Evolutionary conservation across 2,888 invertebrate genomes (phyloP), one percentile per base, ranked within the genome.

Genomic region (Gryllus longicercus): DNA sequence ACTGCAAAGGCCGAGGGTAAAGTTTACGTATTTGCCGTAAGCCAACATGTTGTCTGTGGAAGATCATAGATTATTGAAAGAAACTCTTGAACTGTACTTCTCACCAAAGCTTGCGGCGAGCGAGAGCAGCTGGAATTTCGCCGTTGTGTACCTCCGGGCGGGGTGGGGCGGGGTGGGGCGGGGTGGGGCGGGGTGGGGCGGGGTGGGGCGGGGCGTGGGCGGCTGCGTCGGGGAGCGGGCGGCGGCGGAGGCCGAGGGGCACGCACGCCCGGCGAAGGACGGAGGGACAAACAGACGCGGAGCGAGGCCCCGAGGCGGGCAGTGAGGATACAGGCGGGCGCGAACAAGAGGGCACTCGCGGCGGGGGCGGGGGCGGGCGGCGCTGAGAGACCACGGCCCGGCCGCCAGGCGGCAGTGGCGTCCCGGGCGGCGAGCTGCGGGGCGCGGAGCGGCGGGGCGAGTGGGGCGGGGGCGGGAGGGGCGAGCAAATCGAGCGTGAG

Each of bases 401-500:
- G 63, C 63, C 63, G 63, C n/a, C 63, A 63, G 63, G n/a, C 63
- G 63, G 16, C 63, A 63, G 63, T 8, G 63, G 16, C 10, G 16
- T 18, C 16, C 63, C n/a, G 63, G 14, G 63, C n/a, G 16, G 63
- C n/a, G 16, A 14, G 63, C 16, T 4, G 63, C 16, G 16, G 16
- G 76, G 76, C 38, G 63, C 63, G 14, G 63, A 18, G 63, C 18
- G 16, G 63, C 18, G 16, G 16, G 63, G 63, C 63, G 63, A 18
- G 16, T 23, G 76, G 76, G 76, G 76, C 16, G 76, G 76, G 76
- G 16, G 38, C 21, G 25, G 76, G 76, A 76, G 21, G 76, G 8
- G 76, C n/a, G 38, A 38, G 38, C 76, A 76, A 76, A 76, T 38
- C 38, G 76, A 76, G 76, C 38, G 76, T 76, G 76, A 76, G 76